Base-by-base conservation (phyloP, 2,113 vertebrate species). In the Cololabis saira region DNA sequence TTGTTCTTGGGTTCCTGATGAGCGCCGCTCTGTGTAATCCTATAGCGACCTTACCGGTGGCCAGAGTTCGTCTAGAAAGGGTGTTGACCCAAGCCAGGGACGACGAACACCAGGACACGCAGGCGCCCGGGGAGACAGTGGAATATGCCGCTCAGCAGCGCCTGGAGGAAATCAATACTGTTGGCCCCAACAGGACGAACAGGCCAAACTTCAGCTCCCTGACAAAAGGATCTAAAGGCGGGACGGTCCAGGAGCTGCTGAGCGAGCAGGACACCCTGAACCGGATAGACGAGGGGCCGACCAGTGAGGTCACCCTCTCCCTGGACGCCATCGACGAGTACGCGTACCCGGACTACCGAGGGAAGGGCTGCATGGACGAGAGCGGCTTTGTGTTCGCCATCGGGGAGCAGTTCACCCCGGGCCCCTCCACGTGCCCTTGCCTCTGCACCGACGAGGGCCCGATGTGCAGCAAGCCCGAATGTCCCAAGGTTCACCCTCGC, bases 391-490 rank as follows among this genome's bases (percentile, higher is more conserved):
- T 99, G 67, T 99, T 96, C 0, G 96, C 96, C 54, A 97, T 99
- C 4, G 98, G 98, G 0, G 97, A 99, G 85, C 93, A 97, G 90
- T 99, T 99, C 48, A 95, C 96, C 0, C 98, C 98, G 0, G 97
- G 98, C 24, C 96, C 97, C 0, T 97, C 98, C 0, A 94, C 96
- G 6, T 99, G 98, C 85, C 98, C 98, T 11, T 99, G 98, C 85
- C 92, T 98, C 48, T 99, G 98, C 90, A 99, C 98, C 0, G 97
- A 99, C n/a, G 98, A 99, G 81, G 98, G 98, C 2, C 98, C 98
- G 0, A 84, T 99, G 56, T 99, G 98, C 83, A 91, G 93, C 64
- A 95, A 98, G 81, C 98, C 97, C 0, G 96, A 99, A 82, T 99
- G 98, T 80, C 98, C 98, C 33, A 92, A 94, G 75, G 93, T 99